Evolutionary conservation across 1,140 invertebrate species (phyloP), one percentile per base, ranked within the genome.

Genomic region (Drosophila lowei): DNA sequence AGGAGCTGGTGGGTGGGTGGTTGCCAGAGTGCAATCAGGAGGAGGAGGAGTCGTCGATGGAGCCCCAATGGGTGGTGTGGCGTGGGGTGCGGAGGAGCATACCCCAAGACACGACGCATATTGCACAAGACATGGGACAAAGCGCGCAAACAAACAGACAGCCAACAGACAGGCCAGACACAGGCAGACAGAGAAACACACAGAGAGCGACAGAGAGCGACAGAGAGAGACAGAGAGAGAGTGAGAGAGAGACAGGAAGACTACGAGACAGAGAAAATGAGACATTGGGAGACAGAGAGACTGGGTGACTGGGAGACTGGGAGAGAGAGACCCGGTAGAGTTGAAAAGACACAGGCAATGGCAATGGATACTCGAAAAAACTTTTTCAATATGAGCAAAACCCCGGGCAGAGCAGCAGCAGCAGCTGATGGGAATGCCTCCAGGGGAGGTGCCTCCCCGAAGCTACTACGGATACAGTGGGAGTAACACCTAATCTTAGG

Each of bases 341-440:
- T 47, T 46, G 49, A 23, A 41, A 49, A 75, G 63, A 75, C 63
- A 47, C 54, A 71, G 55, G 34, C 34, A 38, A 38, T 38, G 34
- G 3, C 80, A 60, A 85, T 73, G 77, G 80, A 85, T 60, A 86
- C 72, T 85, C 54, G 64, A 61, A 64, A 79, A 80, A 83, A 84
- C 67, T 85, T 85, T 85, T 85, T 85, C 77, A 85, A 85, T 85
- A 85, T 86, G 60, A 84, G 55, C 66, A 50, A 70, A 48, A 16
- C 49, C 21, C 34, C 34, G 8, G 34, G 11, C 38, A 68, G 11
- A 41, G 30, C 34, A 49, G 28, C 42, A n/a, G 53, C 18, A 21
- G 38, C 52, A 42, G 42, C 34, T 38, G 34, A 38, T 38, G 34
- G 34, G 34, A 38, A 38, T 38, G 34, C 34, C 34, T 11, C 34